phyloP scores from a whole-genome alignment of 2,888 invertebrate genomes.

The Mycogona germanica region DNA sequence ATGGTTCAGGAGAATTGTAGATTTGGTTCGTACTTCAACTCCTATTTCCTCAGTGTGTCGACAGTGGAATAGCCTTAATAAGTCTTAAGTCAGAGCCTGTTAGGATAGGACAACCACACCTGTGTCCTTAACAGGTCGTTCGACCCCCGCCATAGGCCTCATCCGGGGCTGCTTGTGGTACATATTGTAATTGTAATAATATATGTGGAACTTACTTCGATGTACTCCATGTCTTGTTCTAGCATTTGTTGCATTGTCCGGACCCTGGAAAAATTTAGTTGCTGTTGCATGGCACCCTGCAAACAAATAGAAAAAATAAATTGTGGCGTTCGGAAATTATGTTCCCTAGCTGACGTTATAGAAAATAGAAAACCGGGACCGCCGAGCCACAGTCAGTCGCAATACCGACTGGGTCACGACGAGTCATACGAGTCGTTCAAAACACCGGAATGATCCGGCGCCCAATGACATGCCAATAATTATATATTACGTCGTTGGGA shows the following conservation, averaged over 20 bases:
- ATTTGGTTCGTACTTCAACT: no score
- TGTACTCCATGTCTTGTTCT: conserved; percentile 70
- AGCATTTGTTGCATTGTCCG: conserved; percentile 81
- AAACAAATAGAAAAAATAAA: neutral
- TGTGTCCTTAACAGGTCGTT: neutral
- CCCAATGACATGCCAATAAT: no score
- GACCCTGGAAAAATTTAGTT: conserved; percentile 60
- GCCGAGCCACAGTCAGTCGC: neutral
- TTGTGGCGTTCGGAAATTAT: neutral
- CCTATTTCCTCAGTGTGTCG: no score
- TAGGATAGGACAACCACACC: neutral
- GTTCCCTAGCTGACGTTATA: neutral
- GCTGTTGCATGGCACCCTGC: conserved; percentile 65
- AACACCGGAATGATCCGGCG: no score
- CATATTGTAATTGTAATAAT: no score
- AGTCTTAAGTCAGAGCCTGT: neutral
- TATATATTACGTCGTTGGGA: no score
- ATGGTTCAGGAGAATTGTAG: no score
- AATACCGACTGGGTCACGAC: neutral
- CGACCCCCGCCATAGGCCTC: neutral
- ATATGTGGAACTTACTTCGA: conserved; percentile 43
- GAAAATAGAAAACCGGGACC: neutral
- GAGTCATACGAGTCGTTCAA: no score
- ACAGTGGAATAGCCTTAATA: neutral
- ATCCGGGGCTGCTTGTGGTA: no score